Base-by-base conservation (phyloP, 2,797 vertebrate genomes). In the Remorina albescens region DNA sequence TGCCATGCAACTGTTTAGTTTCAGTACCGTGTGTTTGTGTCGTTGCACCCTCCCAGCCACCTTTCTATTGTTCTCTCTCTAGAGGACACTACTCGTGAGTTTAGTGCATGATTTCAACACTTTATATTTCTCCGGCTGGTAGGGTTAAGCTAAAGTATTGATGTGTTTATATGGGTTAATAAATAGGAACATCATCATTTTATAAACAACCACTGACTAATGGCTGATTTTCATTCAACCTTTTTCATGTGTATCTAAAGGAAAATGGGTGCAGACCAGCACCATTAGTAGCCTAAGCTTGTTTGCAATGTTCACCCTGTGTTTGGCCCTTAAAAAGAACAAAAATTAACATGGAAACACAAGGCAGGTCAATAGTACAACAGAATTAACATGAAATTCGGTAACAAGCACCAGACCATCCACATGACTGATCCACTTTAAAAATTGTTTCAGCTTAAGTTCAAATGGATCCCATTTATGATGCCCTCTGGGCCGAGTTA, bases 1-100 rank as follows among this genome's bases (percentile, higher is more conserved):
- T 67, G 88, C 89, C 89, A 71, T 28, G 94, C 92, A 95, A 95
- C 88, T 86, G 88, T 94, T 91, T 83, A 82, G 77, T 86, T 86
- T 89, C 79, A 60, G 76, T 23, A 56, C 46, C 8, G 69, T 65
- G 71, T 89, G 90, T 93, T 91, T 89, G 88, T 91, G 87, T 85
- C 65, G 56, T 46, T 60, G 75, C 71, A 84, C 68, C 44, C 83
- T 81, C 80, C 76, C 2, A 32, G 74, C 25, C 80, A 39, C 72
- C 70, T 36, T 56, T 67, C 54, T 50, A 4, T 53, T 37, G 26
- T 11, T 56, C 46, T 34, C 47, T 65, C 78, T 67, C 68, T 10
- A 0, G 74, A 72, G 81, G 71, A 53, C 16, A 28, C 42, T 28
- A 13, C 68, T 74, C 49, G 19, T 26, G 41, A 80, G 61, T 67